These are phyloP conservation scores for Elysia crispata DNA, from an alignment of 2,888 invertebrate species.

Conservation along the genomic window DNA sequence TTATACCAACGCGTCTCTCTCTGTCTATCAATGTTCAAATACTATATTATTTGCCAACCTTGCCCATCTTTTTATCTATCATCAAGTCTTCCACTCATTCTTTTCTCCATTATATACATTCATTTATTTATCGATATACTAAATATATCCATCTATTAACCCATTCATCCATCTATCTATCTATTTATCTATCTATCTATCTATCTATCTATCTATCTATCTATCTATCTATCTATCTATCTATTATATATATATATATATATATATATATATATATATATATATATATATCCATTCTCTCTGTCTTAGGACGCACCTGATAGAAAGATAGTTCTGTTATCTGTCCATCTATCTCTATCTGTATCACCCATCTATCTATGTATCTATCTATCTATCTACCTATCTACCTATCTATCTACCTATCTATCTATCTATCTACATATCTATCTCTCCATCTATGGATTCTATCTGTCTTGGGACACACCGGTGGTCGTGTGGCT, in stretches of 20 bases:
- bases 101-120: too few species aligned
- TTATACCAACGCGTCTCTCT: too few species aligned
- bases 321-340: too few species aligned
- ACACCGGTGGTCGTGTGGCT: too few species aligned
- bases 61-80: too few species aligned
- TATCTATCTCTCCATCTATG: too few species aligned
- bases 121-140: too few species aligned
- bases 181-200: constrained; percentile 17
- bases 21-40: too few species aligned
- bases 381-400: constrained; percentile 14
- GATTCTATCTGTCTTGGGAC: too few species aligned
- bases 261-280: neutral
- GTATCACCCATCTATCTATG: neutral
- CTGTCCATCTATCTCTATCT: neutral
- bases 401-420: neutral
- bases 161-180: constrained; percentile 5
- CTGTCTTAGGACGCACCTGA: too few species aligned
- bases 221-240: constrained; percentile 19
- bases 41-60: too few species aligned
- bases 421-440: neutral
- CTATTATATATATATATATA: neutral
- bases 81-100: too few species aligned
- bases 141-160: neutral
- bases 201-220: constrained; percentile 19
- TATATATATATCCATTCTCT: neutral